Base-by-base conservation (phyloP, 2,797 vertebrate genomes). In the Champsocephalus gunnari region DNA sequence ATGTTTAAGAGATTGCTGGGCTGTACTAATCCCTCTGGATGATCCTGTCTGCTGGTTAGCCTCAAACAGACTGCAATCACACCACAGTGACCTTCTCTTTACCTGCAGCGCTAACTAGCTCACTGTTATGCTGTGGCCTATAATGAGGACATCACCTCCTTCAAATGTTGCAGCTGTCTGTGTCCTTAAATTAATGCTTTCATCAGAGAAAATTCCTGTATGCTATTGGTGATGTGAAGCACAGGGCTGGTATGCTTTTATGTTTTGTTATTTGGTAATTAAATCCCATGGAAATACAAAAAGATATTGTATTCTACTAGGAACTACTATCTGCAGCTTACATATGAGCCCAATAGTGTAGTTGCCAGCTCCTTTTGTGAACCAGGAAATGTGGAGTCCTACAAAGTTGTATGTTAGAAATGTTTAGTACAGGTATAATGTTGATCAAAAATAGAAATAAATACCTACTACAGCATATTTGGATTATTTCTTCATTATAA, bases 1-100 rank as follows among this genome's bases (percentile, higher is more conserved):
- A 84, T 69, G 72, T 81, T 86, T 57, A 70, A 65, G 87, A 90
- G 89, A 90, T 87, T 85, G 77, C 70, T 66, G 64, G 58, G 41
- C 73, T 64, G 67, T 21, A 16, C 60, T 90, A 89, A 91, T 91
- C 87, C 88, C 73, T 49, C 66, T 85, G 84, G 89, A 88, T 90
- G 81, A 91, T 89, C 84, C 89, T 64, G 86, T 81, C 81, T 71
- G 77, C 82, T 79, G 80, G 79, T 89, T 86, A 70, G 74, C 77
- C 74, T 82, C 79, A 81, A 88, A 88, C 81, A 68, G 72, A 85
- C 76, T 83, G 65, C 38, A 90, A 77, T 85, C 79, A 81, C 71
- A 87, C 41, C 55, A 59, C 82, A 71, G 61, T 82, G 87, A 89
- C 88, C 86, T 89, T 87, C 88, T 77, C 81, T 70, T 60, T 82